Percentiles rank a stretch among this genome's conserved stretches.
Conservation (phyloP, 2,888 invertebrate genomes). For the Drosophila conformis region DNA sequence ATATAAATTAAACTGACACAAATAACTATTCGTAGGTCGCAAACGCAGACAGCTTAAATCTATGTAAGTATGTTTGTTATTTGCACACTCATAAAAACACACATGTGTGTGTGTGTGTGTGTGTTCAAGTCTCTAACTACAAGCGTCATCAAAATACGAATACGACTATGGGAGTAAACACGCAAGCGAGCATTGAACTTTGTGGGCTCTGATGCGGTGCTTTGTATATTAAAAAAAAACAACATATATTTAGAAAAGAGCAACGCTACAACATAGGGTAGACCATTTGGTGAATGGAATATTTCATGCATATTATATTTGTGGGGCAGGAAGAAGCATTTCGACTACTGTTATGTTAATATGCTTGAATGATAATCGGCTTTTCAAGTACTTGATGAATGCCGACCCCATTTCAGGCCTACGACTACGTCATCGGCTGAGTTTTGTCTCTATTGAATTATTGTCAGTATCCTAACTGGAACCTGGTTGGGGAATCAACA, state of each 20-base stretch:
- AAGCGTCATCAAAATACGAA: constrained; percentile 7
- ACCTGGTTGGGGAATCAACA: constrained; percentile 2
- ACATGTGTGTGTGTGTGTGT: not conserved
- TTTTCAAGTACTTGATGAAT: constrained; percentile 21
- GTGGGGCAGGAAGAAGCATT: constrained; percentile 16
- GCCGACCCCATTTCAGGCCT: constrained; percentile 18
- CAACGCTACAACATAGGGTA: constrained; percentile 1
- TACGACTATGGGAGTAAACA: constrained; percentile 15
- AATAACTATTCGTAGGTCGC: constrained; percentile 24
- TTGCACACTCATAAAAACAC: constrained; percentile 6
- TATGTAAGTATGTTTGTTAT: constrained; percentile 12
- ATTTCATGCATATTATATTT: constrained; percentile 4
- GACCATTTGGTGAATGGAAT: constrained; percentile 2
- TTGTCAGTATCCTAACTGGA: constrained; percentile 4
- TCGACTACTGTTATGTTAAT: constrained; percentile 19
- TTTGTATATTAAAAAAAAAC: constrained; percentile 2
- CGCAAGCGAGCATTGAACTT: constrained; percentile 34
- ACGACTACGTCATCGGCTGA: constrained; percentile 10
- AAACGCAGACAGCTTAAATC: constrained; percentile 34
- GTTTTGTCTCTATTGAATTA: not conserved
- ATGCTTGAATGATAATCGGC: constrained; percentile 18
- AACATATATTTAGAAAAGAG: not conserved
- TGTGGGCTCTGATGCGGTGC: constrained; percentile 18
- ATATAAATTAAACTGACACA: constrained; percentile 24
- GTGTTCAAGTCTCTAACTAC: constrained; percentile 6